Evolutionary conservation across 1,140 invertebrate genomes (phyloP).

Genomic region (Drosophila lacertosa): DNA sequence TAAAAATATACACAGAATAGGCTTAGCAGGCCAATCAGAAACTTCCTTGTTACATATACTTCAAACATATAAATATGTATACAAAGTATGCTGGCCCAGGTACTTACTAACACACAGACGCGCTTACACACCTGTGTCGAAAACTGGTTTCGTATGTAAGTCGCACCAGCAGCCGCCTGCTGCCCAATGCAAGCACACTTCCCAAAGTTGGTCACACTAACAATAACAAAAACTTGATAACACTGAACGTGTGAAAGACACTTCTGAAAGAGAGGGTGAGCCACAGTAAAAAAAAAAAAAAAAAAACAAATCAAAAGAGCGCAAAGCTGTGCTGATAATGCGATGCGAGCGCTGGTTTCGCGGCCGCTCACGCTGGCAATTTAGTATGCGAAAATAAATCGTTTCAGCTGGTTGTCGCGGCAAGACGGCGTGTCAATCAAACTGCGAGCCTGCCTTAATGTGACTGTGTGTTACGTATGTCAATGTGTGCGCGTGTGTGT

Average conservation of each 20-base stretch:
- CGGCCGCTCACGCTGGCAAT: conserved; percentile 50
- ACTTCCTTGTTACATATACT: conserved; percentile 55
- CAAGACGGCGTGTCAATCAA: conserved; percentile 34
- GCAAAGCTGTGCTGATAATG: conserved; percentile 72
- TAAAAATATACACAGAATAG: conserved; percentile 16
- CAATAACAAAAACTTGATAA: conserved; percentile 56
- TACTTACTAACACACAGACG: conserved; percentile 3
- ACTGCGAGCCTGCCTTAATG: conserved; percentile 56
- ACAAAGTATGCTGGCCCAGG: not conserved
- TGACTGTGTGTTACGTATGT: conserved; percentile 30
- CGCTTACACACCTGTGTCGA: conserved; percentile 42
- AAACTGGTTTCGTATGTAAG: conserved; percentile 65
- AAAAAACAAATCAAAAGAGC: too few relatives aligned
- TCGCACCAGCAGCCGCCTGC: conserved; percentile 44
- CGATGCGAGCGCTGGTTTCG: conserved; percentile 33
- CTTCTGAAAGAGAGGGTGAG: conserved; percentile 9
- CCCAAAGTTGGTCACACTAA: conserved; percentile 66
- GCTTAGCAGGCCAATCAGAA: conserved; percentile 17
- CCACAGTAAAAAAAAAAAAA: conserved; percentile 23
- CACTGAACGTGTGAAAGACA: conserved; percentile 42
- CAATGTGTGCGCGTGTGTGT: conserved; percentile 28
- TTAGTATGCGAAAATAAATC: conserved; percentile 78
- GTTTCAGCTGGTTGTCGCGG: conserved; percentile 58
- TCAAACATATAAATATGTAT: not conserved
- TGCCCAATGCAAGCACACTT: conserved; percentile 37